Conservation (phyloP, 2,113 vertebrate species). For the Aplodontia rufa region DNA sequence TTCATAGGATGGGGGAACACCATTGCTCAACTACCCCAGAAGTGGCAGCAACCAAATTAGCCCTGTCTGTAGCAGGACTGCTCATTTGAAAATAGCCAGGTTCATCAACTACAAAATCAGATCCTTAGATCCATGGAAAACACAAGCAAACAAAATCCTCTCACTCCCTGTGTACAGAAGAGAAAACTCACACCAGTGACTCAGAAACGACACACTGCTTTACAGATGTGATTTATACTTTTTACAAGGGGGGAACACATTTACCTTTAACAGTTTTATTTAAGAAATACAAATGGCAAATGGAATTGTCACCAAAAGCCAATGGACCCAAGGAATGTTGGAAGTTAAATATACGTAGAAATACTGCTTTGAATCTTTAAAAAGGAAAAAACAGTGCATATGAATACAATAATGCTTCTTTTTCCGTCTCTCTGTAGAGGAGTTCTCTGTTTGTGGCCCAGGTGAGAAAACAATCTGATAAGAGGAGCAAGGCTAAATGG, state of each 20-base stretch:
- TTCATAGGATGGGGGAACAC: neutral
- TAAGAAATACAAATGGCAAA: constrained; percentile 73
- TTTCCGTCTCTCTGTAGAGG: constrained; percentile 64
- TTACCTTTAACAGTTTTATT: constrained; percentile 72
- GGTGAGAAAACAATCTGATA: constrained; percentile 83
- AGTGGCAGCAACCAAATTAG: neutral
- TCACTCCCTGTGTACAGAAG: neutral
- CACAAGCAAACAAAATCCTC: neutral
- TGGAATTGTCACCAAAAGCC: constrained; percentile 71
- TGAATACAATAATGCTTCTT: constrained; percentile 75
- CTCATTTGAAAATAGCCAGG: neutral
- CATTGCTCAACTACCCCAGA: neutral
- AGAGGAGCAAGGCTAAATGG: constrained; percentile 83
- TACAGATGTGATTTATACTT: constrained; percentile 52
- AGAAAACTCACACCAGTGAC: constrained; percentile 39
- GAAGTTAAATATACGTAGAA: constrained; percentile 77
- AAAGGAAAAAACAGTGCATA: constrained; percentile 66
- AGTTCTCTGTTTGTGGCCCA: constrained; percentile 80
- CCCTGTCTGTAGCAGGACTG: neutral
- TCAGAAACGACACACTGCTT: constrained; percentile 61
- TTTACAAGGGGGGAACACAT: neutral
- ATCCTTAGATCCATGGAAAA: neutral
- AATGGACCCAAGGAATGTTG: constrained; percentile 67
- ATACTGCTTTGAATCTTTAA: constrained; percentile 60
- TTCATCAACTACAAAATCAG: neutral